phyloP scores from a whole-genome alignment of 64 coral and sea anemone species.

The Actinia tenebrosa region DNA sequence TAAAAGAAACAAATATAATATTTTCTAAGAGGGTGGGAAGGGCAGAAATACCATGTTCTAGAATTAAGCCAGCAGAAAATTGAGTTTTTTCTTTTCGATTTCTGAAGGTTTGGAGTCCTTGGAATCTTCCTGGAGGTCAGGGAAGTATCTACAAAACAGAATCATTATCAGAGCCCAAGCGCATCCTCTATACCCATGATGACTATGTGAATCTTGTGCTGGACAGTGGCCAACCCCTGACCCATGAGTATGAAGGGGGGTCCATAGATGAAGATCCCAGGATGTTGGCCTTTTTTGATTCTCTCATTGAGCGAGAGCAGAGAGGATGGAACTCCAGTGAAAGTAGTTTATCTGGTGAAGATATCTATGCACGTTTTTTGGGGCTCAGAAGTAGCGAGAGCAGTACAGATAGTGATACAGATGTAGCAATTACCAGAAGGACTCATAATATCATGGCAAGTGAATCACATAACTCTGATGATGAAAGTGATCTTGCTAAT shows the following conservation, averaged over 20 bases:
- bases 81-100: not conserved
- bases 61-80: no score
- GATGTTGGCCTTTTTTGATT: conserved; percentile 94
- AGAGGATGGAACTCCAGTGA: conserved; percentile 47
- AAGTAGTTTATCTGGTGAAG: conserved; percentile 57
- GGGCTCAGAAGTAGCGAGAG: conserved; percentile 50
- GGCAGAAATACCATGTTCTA: no score
- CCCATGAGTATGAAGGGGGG: conserved; percentile 73
- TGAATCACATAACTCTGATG: not conserved
- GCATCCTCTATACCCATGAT: conserved; percentile 71
- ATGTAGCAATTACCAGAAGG: conserved; percentile 23
- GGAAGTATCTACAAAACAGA: not conserved
- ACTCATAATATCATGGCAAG: conserved; percentile 29
- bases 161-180: not conserved
- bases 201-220: conserved; percentile 75
- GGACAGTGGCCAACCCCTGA: conserved; percentile 63
- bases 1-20: no score
- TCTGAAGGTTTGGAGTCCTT: conserved; percentile 91
- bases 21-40: no score
- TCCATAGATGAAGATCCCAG: conserved; percentile 81
- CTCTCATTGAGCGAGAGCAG: conserved; percentile 72
- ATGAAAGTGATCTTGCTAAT: conserved; percentile 18
- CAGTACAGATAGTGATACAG: conserved; percentile 62
- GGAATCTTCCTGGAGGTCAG: not conserved
- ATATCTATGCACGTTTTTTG: conserved; percentile 58